Evolutionary conservation across 2,888 invertebrate genomes (phyloP).

Genomic region (Cotesia congregata): DNA sequence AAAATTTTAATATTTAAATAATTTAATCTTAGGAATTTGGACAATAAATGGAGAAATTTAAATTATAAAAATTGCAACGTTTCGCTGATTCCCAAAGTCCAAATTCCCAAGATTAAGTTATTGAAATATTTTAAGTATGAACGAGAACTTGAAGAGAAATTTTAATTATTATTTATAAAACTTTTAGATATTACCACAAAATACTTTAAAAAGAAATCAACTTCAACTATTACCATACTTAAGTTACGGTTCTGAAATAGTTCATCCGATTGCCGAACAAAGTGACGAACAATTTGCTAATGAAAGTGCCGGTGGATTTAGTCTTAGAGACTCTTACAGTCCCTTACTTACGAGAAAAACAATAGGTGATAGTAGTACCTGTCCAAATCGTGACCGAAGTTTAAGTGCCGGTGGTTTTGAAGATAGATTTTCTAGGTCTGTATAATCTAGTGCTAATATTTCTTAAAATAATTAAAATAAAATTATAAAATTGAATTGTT

Average conservation of each 20-base stretch:
- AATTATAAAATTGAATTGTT: slow-evolving; percentile 3
- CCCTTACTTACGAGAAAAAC: slow-evolving; percentile 60
- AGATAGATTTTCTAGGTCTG: slow-evolving; percentile 64
- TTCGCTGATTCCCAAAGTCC: too few relatives aligned
- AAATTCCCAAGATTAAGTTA: too few relatives aligned
- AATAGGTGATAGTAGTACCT: slow-evolving; percentile 54
- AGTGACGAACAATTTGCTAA: slow-evolving; percentile 78
- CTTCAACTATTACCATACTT: slow-evolving; percentile 68
- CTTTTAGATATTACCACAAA: slow-evolving; percentile 62
- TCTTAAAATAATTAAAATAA: background rate
- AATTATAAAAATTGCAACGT: too few relatives aligned
- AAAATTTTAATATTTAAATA: background rate
- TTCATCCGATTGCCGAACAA: slow-evolving; percentile 89
- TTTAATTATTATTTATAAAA: slow-evolving; percentile 4
- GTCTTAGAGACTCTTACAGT: slow-evolving; percentile 60
- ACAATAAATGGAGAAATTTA: too few relatives aligned
- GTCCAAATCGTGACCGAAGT: slow-evolving; percentile 61
- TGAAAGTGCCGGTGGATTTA: slow-evolving; percentile 63
- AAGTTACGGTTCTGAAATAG: slow-evolving; percentile 81
- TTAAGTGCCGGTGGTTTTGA: slow-evolving; percentile 61
- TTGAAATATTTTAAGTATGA: too few relatives aligned
- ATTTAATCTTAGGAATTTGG: too few relatives aligned
- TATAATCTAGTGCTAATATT: slow-evolving; percentile 8
- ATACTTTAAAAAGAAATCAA: slow-evolving; percentile 66
- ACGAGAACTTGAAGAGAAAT: too few relatives aligned